A percentile compares a stretch with the other conserved stretches of the same genome.
These are phyloP conservation scores for Antheraea mylitta DNA, from an alignment of 1,140 invertebrate genomes.

Conservation along the genomic window DNA sequence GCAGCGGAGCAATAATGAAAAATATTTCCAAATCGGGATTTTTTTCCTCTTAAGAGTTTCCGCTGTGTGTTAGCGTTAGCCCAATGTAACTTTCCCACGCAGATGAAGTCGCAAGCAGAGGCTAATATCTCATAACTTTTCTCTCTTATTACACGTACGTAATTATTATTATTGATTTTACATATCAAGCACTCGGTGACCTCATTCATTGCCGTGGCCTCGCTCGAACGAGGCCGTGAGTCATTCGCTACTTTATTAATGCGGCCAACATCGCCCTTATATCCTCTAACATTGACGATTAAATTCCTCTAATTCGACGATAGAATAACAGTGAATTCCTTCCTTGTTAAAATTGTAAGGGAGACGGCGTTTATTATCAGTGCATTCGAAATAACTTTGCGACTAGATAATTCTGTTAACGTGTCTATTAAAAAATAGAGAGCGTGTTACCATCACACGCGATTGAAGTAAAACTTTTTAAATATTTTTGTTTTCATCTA, in stretches of 20 bases:
- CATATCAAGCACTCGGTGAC: constrained; percentile 16
- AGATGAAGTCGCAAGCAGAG: too few relatives aligned
- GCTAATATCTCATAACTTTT: neutral
- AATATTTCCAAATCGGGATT: too few relatives aligned
- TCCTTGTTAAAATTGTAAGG: neutral
- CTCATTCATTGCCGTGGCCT: constrained; percentile 22
- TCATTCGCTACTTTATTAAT: constrained; percentile 11
- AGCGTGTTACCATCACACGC: too few relatives aligned
- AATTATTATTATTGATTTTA: constrained; percentile 1
- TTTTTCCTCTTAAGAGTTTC: too few relatives aligned
- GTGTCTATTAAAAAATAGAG: too few relatives aligned
- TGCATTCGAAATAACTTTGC: neutral
- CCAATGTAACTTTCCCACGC: too few relatives aligned
- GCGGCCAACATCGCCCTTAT: neutral
- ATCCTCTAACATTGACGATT: neutral
- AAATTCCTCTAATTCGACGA: neutral
- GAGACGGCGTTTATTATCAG: neutral
- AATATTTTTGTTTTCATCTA: too few relatives aligned
- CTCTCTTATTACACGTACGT: neutral
- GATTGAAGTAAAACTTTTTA: too few relatives aligned
- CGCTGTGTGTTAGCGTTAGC: too few relatives aligned
- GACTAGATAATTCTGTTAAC: neutral
- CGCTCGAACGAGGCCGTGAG: constrained; percentile 24
- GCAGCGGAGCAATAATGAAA: too few relatives aligned
- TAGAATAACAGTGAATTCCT: neutral